A percentile compares a stretch with the other conserved stretches of the same genome.
Evolutionary conservation across 1,140 invertebrate species (phyloP).

Genomic region (Vanessa tameamea): DNA sequence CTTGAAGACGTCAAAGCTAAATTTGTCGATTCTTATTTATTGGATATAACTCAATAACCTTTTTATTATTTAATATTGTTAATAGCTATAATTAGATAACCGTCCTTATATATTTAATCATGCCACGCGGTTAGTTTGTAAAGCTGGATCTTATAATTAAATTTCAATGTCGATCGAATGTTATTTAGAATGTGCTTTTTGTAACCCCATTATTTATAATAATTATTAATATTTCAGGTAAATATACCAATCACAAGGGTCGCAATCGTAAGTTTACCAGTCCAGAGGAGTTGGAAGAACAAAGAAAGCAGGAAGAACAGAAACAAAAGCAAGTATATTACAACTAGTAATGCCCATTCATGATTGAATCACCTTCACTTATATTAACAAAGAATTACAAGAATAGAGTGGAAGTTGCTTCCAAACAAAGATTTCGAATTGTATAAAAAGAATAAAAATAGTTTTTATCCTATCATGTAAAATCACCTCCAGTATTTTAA

Average conservation of each 20-base stretch:
- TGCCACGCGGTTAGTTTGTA: conserved; percentile 71
- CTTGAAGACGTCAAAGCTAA: conserved; percentile 69
- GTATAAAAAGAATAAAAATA: background rate
- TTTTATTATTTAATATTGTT: conserved; percentile 8
- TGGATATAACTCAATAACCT: conserved; percentile 24
- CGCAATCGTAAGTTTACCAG: conserved; percentile 95
- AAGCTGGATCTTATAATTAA: conserved; percentile 35
- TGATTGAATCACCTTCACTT: background rate
- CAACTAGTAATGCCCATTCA: background rate
- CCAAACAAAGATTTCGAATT: background rate
- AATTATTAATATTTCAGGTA: conserved; percentile 82
- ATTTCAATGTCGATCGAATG: conserved; percentile 67
- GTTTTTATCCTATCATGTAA: background rate
- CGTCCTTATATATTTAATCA: conserved; percentile 30
- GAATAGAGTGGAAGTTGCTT: too few species aligned
- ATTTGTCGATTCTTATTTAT: conserved; percentile 65
- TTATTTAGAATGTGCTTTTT: conserved; percentile 69
- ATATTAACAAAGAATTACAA: background rate
- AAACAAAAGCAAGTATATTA: conserved; percentile 65
- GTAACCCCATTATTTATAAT: conserved; percentile 47
- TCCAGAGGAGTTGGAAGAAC: conserved; percentile 94
- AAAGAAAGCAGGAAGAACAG: conserved; percentile 86
- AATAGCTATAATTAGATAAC: background rate
- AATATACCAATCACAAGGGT: conserved; percentile 95
- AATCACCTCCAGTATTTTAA: background rate